phyloP scores from a whole-genome alignment of 1,140 invertebrate genomes.

The Drosophila pectinifera region DNA sequence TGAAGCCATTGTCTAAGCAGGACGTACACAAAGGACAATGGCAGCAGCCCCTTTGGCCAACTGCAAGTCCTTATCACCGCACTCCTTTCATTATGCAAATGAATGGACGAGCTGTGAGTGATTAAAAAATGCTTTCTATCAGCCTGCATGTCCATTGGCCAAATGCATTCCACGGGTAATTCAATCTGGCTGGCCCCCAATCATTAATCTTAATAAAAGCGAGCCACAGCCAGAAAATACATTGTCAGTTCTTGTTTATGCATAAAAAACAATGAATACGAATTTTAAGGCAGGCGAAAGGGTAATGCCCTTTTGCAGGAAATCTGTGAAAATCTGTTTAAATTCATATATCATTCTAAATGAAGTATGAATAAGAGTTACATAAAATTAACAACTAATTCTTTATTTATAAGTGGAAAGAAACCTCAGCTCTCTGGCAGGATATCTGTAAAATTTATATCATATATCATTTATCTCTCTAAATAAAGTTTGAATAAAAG shows the following conservation, averaged over 20 bases:
- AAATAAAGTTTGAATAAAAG: too few relatives aligned
- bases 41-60: constrained; percentile 20
- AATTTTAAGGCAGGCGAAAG: neutral
- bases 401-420: too few relatives aligned
- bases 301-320: neutral
- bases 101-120: constrained; percentile 46
- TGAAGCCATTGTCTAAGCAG: constrained; percentile 52
- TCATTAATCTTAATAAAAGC: constrained; percentile 81
- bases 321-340: neutral
- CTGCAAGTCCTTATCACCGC: constrained; percentile 26
- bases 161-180: constrained; percentile 60
- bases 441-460: too few relatives aligned
- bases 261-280: constrained; percentile 25
- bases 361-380: too few relatives aligned
- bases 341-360: too few relatives aligned
- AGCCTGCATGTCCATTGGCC: constrained; percentile 31
- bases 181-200: constrained; percentile 55
- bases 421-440: too few relatives aligned
- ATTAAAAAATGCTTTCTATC: constrained; percentile 57
- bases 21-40: constrained; percentile 44
- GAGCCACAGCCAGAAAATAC: constrained; percentile 34
- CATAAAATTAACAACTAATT: too few relatives aligned
- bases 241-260: constrained; percentile 45
- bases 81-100: constrained; percentile 75
- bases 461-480: too few relatives aligned